Evolutionary conservation across 2,888 invertebrate genomes (phyloP).

Genomic region (Salpingus planirostris): DNA sequence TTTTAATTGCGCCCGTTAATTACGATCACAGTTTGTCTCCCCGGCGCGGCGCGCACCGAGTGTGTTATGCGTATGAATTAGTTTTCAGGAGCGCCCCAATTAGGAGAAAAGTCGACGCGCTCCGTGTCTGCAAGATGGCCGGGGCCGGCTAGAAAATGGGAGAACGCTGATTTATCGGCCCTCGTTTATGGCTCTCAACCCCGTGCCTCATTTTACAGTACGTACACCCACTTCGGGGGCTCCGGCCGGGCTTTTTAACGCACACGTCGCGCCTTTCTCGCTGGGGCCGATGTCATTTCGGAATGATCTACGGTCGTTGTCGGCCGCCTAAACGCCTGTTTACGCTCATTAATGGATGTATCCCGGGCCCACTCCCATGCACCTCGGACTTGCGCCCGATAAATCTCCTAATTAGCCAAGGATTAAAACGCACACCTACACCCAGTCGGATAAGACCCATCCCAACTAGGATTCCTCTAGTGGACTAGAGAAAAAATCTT

Average conservation of each 20-base stretch:
- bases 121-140: no score
- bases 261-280: constrained; percentile 28
- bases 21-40: constrained; percentile 36
- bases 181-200: constrained; percentile 21
- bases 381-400: constrained; percentile 1
- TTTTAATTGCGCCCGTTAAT: constrained; percentile 41
- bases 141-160: constrained; percentile 31
- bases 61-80: constrained; percentile 31
- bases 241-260: constrained; percentile 17
- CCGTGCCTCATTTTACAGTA: constrained; percentile 9
- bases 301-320: constrained; percentile 29
- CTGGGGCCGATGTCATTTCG: constrained; percentile 29
- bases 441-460: no score
- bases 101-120: constrained; percentile 34
- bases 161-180: constrained; percentile 32
- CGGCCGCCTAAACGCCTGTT: constrained; percentile 29
- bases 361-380: constrained; percentile 10
- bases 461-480: no score
- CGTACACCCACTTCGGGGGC: constrained; percentile 30
- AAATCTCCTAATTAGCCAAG: no score
- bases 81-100: constrained; percentile 37
- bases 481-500: no score
- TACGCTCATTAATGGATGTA: constrained; percentile 26
- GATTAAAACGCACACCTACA: no score
- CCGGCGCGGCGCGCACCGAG: constrained; percentile 3